Base-by-base conservation (phyloP, 2,888 invertebrate species). In the Thereva unica region DNA sequence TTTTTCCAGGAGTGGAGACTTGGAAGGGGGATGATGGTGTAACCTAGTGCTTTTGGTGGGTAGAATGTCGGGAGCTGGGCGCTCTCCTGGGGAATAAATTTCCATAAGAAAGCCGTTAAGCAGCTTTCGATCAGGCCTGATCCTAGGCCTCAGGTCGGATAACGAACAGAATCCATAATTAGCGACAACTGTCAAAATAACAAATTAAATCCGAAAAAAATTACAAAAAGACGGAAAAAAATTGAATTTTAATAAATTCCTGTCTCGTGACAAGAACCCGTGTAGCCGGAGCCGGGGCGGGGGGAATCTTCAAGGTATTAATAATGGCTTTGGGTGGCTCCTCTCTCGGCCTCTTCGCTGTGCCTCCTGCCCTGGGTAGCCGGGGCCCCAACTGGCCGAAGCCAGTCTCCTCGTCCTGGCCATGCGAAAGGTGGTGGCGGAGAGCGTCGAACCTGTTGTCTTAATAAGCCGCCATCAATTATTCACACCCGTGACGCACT, bases 401-500 rank as follows among this genome's bases (percentile, higher is more conserved):
- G 10, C 61, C 23, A 23, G 41, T 40, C 45, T 10, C 52, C 52
- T 5, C 50, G 3, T 34, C 23, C 12, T 7, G 7, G 34, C 23
- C 50, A 5, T 4, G 37, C 38, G 23, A 23, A 23, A 23, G 10
- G 0, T 53, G 38, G 38, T 10, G 1, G 38, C 6, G 1, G 38
- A 23, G 53, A 12, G 7, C 38, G 37, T 35, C 44, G 44, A 44
- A 53, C 64, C 44, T 41, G 64, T 53, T 64, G 53, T 53, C 44
- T 52, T 64, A 53, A 64, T 52, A 53, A 64, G 64, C 44, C 64
- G 37, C 42, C 64, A 53, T 64, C 64, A 64, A 64, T 64, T 64
- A 64, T 64, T 64, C 64, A 53, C 64, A 64, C 71, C 70, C 71
- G 72, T 70, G 72, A 72, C 71, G 70, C 68, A 71, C 72, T 72